Conservation (phyloP, 1,140 invertebrate species). For the Heliothis subflexa region DNA sequence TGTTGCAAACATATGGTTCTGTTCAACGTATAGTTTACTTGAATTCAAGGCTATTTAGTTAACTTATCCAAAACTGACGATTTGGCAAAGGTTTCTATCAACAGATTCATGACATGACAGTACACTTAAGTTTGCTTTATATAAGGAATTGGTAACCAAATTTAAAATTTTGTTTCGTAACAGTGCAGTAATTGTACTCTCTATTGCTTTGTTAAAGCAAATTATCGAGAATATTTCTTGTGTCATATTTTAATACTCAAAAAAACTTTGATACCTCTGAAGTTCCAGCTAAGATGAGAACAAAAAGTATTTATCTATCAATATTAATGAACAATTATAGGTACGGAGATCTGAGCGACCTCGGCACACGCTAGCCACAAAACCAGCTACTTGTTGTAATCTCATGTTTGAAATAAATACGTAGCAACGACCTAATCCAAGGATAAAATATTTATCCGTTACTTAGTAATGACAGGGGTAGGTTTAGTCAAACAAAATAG, state of each 20-base stretch:
- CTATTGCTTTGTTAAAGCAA: no score
- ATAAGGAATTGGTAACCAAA: no score
- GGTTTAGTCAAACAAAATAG: neutral
- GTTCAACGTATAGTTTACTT: neutral
- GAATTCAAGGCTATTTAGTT: neutral
- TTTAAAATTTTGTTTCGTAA: no score
- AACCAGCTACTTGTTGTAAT: slow-evolving; percentile 20
- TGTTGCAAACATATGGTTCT: neutral
- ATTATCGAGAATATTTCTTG: no score
- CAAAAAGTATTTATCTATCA: slow-evolving; percentile 38
- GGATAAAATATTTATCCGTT: slow-evolving; percentile 2
- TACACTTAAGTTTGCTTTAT: no score
- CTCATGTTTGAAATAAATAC: slow-evolving; percentile 34
- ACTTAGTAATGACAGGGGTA: neutral
- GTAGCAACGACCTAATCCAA: slow-evolving; percentile 40
- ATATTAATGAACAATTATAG: slow-evolving; percentile 45
- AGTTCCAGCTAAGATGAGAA: slow-evolving; percentile 14
- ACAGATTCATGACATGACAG: no score
- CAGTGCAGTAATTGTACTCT: no score
- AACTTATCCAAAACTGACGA: no score
- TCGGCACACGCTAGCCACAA: slow-evolving; percentile 48
- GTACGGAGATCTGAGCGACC: slow-evolving; percentile 42
- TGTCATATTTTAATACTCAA: neutral
- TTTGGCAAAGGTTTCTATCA: no score
- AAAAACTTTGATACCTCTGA: slow-evolving; percentile 6